phyloP scores from a whole-genome alignment of 1,140 invertebrate genomes.

The Cecropterus lyciades region DNA sequence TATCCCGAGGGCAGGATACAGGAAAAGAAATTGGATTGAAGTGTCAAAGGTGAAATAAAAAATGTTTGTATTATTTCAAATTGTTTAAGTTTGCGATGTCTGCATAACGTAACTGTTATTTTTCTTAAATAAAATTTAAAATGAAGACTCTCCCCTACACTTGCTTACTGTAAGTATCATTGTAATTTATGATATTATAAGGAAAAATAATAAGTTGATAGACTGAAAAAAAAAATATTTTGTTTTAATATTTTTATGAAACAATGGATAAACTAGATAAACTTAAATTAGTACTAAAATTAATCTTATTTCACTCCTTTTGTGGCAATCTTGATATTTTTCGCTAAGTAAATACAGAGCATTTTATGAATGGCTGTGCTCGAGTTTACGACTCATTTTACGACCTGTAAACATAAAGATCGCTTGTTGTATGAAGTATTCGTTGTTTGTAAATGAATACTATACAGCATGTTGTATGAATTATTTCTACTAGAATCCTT shows the following conservation, averaged over 20 bases:
- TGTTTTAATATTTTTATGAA: too few relatives aligned
- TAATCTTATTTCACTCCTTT: too few relatives aligned
- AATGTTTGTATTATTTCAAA: slow-evolving; percentile 50
- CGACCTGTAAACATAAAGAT: slow-evolving; percentile 79
- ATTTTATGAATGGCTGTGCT: slow-evolving; percentile 71
- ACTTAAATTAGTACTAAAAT: too few relatives aligned
- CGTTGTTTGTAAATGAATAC: slow-evolving; percentile 26
- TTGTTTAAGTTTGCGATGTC: slow-evolving; percentile 68
- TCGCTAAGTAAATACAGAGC: slow-evolving; percentile 60
- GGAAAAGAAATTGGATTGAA: slow-evolving; percentile 83
- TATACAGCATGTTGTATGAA: slow-evolving; percentile 11
- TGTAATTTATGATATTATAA: too few relatives aligned
- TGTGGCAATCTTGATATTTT: too few relatives aligned
- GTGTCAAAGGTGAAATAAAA: slow-evolving; percentile 83
- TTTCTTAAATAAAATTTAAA: not conserved
- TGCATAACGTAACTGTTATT: slow-evolving; percentile 53
- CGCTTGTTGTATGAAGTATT: slow-evolving; percentile 55
- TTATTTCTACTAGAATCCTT: not conserved
- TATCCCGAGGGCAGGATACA: slow-evolving; percentile 69
- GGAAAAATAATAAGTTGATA: too few relatives aligned
- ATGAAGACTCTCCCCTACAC: too few relatives aligned
- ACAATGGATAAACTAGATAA: too few relatives aligned
- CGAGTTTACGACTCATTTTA: slow-evolving; percentile 79
- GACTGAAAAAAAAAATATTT: too few relatives aligned
- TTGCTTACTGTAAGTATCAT: not conserved